These are phyloP conservation scores for Platanista minor DNA, from an alignment of 2,113 vertebrate genomes.

Conservation along the genomic window DNA sequence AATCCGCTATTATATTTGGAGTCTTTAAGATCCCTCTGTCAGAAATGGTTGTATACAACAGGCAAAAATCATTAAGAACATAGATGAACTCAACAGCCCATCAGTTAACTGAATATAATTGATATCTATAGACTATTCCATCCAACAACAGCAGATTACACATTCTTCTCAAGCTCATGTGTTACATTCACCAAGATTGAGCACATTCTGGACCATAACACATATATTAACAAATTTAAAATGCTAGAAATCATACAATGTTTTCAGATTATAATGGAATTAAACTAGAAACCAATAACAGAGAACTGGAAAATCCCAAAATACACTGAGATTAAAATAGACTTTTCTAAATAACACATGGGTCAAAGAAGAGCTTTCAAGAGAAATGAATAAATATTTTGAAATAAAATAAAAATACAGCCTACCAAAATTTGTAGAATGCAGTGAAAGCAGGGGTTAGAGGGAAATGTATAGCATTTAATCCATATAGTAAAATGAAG, in stretches of 20 bases:
- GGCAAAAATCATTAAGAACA: background rate
- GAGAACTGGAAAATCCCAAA: background rate
- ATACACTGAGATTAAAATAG: background rate
- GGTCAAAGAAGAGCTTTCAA: background rate
- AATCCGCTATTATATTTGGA: background rate
- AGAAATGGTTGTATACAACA: background rate
- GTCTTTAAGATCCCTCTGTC: background rate
- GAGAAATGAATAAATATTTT: background rate
- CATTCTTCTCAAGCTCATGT: background rate
- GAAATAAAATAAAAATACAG: background rate
- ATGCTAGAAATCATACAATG: background rate
- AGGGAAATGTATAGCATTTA: background rate
- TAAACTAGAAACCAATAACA: background rate
- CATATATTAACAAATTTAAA: background rate
- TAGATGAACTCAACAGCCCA: background rate
- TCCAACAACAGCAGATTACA: background rate
- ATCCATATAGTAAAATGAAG: background rate
- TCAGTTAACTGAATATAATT: background rate
- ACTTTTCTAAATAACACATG: background rate
- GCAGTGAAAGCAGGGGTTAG: background rate
- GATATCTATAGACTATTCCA: background rate
- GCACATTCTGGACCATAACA: background rate
- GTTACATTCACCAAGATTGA: background rate
- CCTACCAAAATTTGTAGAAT: background rate
- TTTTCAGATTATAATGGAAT: background rate